Conservation (phyloP, 23 tunicate species). For the Trididemnum nubilum region DNA sequence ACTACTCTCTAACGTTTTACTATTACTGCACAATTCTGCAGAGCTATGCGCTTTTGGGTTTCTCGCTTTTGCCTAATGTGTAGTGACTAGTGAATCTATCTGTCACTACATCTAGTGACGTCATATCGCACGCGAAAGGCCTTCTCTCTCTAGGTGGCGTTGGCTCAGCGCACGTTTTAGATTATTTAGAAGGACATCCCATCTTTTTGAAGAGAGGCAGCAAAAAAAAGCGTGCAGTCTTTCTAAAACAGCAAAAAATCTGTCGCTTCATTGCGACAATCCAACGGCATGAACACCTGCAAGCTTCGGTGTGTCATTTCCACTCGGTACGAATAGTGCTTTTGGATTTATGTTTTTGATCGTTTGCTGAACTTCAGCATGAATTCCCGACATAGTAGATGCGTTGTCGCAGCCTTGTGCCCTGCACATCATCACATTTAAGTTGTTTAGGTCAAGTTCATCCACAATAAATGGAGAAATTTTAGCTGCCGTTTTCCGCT, state of each 20-base stretch:
- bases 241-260: constrained; percentile 16
- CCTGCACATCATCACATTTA: constrained; percentile 12
- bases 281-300: constrained; percentile 20
- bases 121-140: no score
- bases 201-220: constrained; percentile 15
- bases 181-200: constrained; percentile 18
- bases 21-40: no score
- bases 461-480: constrained; percentile 14
- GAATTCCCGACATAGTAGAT: constrained; percentile 16
- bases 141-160: no score
- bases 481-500: constrained; percentile 22
- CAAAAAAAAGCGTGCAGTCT: constrained; percentile 14
- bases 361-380: constrained; percentile 21
- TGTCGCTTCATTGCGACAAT: constrained; percentile 20
- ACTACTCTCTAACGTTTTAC: no score
- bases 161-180: no score
- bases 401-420: no score
- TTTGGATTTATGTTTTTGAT: constrained; percentile 22
- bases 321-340: constrained; percentile 27
- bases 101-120: no score
- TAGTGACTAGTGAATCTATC: no score
- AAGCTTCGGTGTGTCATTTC: constrained; percentile 15
- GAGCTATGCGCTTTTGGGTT: no score
- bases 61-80: no score
- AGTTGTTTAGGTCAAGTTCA: constrained; percentile 18